These are phyloP conservation scores for Clarias platycephalus DNA, from an alignment of 2,797 vertebrate genomes.

Conservation along the genomic window DNA sequence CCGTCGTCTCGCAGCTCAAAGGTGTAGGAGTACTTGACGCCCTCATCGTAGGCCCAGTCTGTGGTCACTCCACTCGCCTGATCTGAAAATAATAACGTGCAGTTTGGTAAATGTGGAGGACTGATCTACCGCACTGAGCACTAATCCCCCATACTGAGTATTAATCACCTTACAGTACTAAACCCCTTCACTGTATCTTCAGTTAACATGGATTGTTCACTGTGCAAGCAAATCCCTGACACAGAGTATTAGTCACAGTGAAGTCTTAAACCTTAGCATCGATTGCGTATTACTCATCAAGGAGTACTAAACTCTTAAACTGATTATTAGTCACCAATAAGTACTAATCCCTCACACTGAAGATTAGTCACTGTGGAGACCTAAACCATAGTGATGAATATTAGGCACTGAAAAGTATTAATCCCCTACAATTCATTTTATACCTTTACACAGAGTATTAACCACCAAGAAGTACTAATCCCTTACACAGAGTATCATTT, in stretches of 20 bases:
- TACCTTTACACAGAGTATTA: not conserved
- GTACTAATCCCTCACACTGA: not conserved
- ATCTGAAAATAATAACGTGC: slow-evolving; percentile 68
- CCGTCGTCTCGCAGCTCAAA: slow-evolving; percentile 93
- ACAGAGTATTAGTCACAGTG: not conserved
- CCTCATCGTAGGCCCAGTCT: slow-evolving; percentile 93
- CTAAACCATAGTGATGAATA: not conserved
- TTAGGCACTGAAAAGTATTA: not conserved
- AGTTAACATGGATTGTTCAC: no score
- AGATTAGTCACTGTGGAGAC: not conserved
- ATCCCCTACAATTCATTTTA: not conserved
- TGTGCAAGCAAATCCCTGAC: not conserved
- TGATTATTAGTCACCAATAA: not conserved
- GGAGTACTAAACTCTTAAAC: not conserved
- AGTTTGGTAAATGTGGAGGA: not conserved
- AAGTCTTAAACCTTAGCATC: not conserved
- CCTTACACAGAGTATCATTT: not conserved
- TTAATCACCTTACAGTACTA: not conserved
- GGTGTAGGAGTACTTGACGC: slow-evolving; percentile 91
- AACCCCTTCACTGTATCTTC: not conserved
- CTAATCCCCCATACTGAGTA: not conserved
- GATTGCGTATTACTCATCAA: not conserved
- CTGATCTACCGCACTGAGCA: not conserved
- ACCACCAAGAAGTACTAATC: not conserved
- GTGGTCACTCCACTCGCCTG: slow-evolving; percentile 82